A percentile compares a stretch with the other conserved stretches of the same genome.
Evolutionary conservation across 1,140 invertebrate genomes (phyloP).

Genomic region (Drosophila simulans): DNA sequence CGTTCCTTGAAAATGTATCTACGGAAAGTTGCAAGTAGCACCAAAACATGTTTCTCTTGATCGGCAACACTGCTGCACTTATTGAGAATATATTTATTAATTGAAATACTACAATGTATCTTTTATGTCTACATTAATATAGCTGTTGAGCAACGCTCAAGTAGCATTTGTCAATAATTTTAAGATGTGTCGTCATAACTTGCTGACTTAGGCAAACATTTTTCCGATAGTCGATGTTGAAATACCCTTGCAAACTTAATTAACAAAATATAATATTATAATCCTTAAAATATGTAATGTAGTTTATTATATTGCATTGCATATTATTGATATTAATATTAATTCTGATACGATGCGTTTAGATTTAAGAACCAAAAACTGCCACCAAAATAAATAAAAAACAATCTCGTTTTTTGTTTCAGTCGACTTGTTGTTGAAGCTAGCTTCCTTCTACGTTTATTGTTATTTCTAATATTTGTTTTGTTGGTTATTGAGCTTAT

Average conservation of each 20-base stretch:
- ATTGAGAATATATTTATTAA: background rate
- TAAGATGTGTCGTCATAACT: constrained; percentile 1
- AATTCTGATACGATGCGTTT: background rate
- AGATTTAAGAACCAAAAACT: no score
- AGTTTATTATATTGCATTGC: no score
- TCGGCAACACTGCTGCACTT: background rate
- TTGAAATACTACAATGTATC: background rate
- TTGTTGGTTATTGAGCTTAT: background rate
- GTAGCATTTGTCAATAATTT: constrained; percentile 1
- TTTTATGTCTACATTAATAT: background rate
- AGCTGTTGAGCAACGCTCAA: background rate
- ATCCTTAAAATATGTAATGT: no score
- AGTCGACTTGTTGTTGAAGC: background rate
- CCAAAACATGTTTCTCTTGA: background rate
- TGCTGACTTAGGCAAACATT: background rate
- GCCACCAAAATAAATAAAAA: no score
- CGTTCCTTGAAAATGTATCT: background rate
- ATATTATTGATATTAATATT: no score
- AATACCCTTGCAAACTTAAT: background rate
- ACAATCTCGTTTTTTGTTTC: no score
- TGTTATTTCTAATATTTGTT: background rate
- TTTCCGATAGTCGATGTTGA: background rate
- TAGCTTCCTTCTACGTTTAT: background rate
- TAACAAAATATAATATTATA: background rate
- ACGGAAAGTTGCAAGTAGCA: background rate